phyloP scores from a whole-genome alignment of 2,113 vertebrate species.

The Orcinus orca region DNA sequence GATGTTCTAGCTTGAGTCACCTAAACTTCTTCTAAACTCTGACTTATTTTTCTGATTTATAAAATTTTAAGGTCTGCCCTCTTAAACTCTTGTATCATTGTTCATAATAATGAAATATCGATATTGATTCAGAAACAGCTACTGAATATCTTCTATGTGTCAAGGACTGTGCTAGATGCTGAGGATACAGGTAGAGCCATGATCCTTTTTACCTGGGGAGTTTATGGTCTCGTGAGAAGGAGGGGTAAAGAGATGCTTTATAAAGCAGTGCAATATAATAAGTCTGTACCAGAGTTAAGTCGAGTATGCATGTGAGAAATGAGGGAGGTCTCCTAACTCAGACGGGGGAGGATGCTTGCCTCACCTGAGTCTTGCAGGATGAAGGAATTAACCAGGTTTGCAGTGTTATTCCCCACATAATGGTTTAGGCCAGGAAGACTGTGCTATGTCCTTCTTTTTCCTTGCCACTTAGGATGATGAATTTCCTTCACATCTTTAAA shows the following conservation, averaged over 20 bases:
- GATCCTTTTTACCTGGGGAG: neutral
- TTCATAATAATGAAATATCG: conserved; percentile 18
- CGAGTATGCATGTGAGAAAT: fast-evolving
- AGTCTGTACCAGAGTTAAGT: neutral
- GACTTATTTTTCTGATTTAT: conserved; percentile 55
- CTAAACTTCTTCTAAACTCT: neutral
- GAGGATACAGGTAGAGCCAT: neutral
- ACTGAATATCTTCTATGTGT: neutral
- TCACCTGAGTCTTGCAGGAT: neutral
- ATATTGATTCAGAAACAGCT: neutral
- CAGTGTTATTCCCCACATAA: neutral
- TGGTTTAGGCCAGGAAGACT: neutral
- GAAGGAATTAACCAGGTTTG: neutral
- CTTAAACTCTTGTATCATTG: neutral
- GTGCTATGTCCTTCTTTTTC: neutral
- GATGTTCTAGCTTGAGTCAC: conserved; percentile 31
- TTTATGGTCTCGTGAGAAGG: neutral
- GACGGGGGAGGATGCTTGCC: neutral
- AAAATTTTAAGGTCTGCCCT: neutral
- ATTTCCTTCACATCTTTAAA: neutral
- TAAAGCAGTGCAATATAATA: neutral
- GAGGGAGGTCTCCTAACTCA: neutral
- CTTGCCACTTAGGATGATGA: neutral
- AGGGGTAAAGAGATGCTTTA: neutral
- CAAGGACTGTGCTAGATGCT: neutral